Evolutionary conservation across 1,140 invertebrate species (phyloP), one percentile per base, ranked within the genome.

Genomic region (Chelonus insularis): DNA sequence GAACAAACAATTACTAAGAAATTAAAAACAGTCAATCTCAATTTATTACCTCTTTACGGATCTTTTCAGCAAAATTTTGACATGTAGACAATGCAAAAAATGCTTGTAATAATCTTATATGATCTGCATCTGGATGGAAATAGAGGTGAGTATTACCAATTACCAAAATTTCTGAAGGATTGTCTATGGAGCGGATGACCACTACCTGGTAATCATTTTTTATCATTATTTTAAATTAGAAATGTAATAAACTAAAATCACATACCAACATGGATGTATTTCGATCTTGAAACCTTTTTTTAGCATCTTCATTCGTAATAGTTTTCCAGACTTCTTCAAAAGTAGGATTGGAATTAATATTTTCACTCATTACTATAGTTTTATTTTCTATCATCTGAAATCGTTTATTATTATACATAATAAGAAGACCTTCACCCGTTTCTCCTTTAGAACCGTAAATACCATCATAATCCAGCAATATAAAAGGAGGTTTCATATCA

Each of bases 131-230:
- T 1, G 93, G 92, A 73, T 94, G 91, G 73, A 95, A 97, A 77
- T 94, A 97, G 12, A 97, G 84, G 84, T 98, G 96, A 0, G 93
- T 96, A 72, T 95, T 96, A 18, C 87, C 93, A 51, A 95, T 83
- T 56, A 95, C 73, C 29, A 95, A 58, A 54, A 87, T 79, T 69
- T 88, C 82, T 56, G 82, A 78, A 5, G 81, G 80, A 68, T 84
- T 82, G 21, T 89, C 84, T 48, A 84, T 72, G 5, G 85, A 86
- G 71, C 88, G 81, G 48, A 94, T 78, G 29, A 87, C 71, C 21
- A 84, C 76, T 11, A 84, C 83, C 86, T 89, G 65, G 70, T 41
- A 61, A 57, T 34, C 52, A 43, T 55, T n/a, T n/a, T n/a, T n/a
- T n/a, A n/a, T n/a, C n/a, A n/a, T n/a, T n/a, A n/a, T n/a, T n/a